Evolutionary conservation across 2,797 vertebrate species (phyloP), one percentile per base, ranked within the genome.

Genomic region (Acipenser oxyrinchus): DNA sequence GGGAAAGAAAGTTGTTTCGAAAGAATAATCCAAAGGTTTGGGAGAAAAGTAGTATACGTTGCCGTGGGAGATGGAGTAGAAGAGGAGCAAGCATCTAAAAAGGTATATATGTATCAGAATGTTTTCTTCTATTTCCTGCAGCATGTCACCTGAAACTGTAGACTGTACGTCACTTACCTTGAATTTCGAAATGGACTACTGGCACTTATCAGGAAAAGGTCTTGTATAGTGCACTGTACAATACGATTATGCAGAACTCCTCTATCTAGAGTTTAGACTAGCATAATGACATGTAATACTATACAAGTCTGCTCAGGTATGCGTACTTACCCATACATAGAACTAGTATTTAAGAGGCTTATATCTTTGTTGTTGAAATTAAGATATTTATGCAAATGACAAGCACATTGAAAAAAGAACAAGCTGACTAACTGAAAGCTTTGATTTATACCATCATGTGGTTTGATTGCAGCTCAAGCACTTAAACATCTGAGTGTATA

Each of bases 1-100:
- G 96, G 96, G 78, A 99, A 99, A 75, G 96, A 99, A 87, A 99
- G 96, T 87, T 99, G 96, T 86, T 99, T 99, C 73, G 96, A 99
- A 78, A 88, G 96, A 84, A 97, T 99, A 83, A 97, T 99, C 85
- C 96, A 99, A 79, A 90, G 96, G 84, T 99, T 99, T 80, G 96
- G 96, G 86, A 95, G 96, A 83, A 99, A 99, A 93, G 96, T 99
- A 83, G 96, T 99, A 71, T 99, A 99, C 80, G 95, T 99, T 78
- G 96, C 98, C 71, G 95, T 99, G 77, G 96, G 96, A 73, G 96
- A 99, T 18, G 96, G 96, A 15, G 94, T 95, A 0, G 96, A 99
- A 87, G 96, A 99, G 82, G 96, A 99, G 71, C 95, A 98, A 90
- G 96, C 95, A 4, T 94, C 96, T 4, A 99, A 99, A 92, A 99